Conservation (phyloP, 2,797 vertebrate genomes). For the Enteromius afrohamiltoni region DNA sequence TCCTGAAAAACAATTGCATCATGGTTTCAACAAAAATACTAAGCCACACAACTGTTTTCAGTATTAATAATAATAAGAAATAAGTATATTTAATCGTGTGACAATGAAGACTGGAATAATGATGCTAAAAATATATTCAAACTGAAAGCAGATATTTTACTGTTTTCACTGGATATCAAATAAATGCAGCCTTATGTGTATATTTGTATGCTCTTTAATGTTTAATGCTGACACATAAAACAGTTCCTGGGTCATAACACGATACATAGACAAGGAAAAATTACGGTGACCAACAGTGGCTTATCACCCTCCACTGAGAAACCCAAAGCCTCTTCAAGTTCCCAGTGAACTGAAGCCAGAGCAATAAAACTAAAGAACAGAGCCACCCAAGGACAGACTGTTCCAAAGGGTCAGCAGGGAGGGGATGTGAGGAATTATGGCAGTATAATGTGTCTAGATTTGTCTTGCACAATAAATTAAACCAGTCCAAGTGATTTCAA, state of each 20-base stretch:
- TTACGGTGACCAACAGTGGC: slow-evolving; percentile 18
- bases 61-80: not conserved
- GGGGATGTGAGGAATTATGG: slow-evolving; percentile 1
- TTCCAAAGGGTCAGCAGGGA: slow-evolving; percentile 26
- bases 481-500: slow-evolving; percentile 19
- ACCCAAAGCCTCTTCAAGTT: slow-evolving; percentile 30
- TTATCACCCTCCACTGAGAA: slow-evolving; percentile 4
- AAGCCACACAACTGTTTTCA: not conserved
- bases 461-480: slow-evolving; percentile 32
- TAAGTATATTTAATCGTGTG: not conserved
- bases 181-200: not conserved
- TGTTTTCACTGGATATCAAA: not conserved
- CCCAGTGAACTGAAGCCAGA: slow-evolving; percentile 29
- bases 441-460: slow-evolving; percentile 30
- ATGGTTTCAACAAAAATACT: not conserved
- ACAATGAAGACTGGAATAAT: not conserved
- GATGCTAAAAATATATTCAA: not conserved
- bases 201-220: not conserved
- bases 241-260: not conserved
- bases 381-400: slow-evolving; percentile 25
- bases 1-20: not conserved
- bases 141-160: not conserved
- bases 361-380: slow-evolving; percentile 28
- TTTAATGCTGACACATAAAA: slow-evolving; percentile 6
- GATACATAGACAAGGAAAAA: slow-evolving; percentile 1